phyloP scores from a whole-genome alignment of 2,797 vertebrate genomes.

The Choloepus didactylus region DNA sequence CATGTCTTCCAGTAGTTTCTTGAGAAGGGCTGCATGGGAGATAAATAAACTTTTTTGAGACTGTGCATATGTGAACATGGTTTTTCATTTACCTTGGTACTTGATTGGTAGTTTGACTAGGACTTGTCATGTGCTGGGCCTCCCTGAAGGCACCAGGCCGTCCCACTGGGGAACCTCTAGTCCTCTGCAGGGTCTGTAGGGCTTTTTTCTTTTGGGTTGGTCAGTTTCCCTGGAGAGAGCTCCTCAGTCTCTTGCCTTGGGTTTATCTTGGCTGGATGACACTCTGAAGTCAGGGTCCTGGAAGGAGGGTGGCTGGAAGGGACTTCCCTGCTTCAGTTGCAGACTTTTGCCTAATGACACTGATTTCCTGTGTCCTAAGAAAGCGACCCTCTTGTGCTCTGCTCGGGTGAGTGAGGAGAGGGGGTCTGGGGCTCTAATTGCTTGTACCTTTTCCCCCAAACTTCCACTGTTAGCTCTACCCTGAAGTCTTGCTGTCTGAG shows the following conservation, averaged over 20 bases:
- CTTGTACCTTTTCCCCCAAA: not conserved
- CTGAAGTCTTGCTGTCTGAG: not conserved
- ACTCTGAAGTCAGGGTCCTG: not conserved
- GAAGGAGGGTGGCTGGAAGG: not conserved
- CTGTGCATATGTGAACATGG: not conserved
- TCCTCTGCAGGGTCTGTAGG: too few species aligned
- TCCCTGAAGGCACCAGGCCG: too few species aligned
- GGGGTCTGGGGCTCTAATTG: not conserved
- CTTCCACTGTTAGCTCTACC: not conserved
- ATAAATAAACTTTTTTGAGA: not conserved
- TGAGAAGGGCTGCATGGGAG: not conserved
- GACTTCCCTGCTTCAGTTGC: not conserved
- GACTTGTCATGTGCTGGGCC: too few species aligned
- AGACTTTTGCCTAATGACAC: not conserved
- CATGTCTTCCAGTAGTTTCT: not conserved
- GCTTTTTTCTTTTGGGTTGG: too few species aligned
- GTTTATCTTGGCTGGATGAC: not conserved
- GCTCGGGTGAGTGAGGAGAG: not conserved
- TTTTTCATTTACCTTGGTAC: not conserved
- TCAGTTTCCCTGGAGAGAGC: not conserved
- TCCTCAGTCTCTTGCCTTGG: not conserved
- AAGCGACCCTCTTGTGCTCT: not conserved
- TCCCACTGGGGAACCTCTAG: too few species aligned
- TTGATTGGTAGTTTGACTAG: not conserved
- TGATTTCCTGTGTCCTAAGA: not conserved